Base-by-base conservation (phyloP, 2,888 invertebrate species). In the Linyphia triangularis region DNA sequence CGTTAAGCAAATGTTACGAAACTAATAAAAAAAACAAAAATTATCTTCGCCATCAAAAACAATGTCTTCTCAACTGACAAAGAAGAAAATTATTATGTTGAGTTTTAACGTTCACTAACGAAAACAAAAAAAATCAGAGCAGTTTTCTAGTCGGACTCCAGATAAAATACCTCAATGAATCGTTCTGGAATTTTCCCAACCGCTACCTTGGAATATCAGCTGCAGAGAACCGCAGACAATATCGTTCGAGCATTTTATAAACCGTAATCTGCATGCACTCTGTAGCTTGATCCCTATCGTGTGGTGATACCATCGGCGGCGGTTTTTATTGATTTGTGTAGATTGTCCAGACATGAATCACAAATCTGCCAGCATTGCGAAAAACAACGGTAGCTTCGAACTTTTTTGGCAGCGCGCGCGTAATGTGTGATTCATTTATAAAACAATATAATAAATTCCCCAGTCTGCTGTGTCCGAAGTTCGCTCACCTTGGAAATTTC, bases 221-320 rank as follows among this genome's bases (percentile, higher is more conserved):
- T 51, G 51, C 51, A 40, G 28, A 43, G 43, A 28, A 70, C 51
- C 70, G 70, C 40, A 43, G 70, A 70, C 24, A 16, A 13, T 26
- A 5, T 24, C 28, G 40, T 43, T 70, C 43, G 43, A 70, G 43
- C 16, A 24, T 70, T 51, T 26, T n/a, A 19, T n/a, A 40, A 51
- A 43, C 26, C n/a, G 43, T 22, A 26, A 51, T 51, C 24, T n/a
- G 10, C 43, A 51, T 70, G 22, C 70, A 65, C 2, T 63, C 10
- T 9, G 72, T 40, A 61, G 61, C 61, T 37, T 77, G 77, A 77
- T 61, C 63, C 37, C 10, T 77, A 77, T 77, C 77, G 77, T 77
- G 57, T 57, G 22, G 19, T 5, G 33, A 73, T 28, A 75, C 9
- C 19, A 19, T 43, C 40, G 40, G 37, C 33, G 61, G 63, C 16